phyloP scores from a whole-genome alignment of 2,888 invertebrate species.

The Coelogynopora nodosa region DNA sequence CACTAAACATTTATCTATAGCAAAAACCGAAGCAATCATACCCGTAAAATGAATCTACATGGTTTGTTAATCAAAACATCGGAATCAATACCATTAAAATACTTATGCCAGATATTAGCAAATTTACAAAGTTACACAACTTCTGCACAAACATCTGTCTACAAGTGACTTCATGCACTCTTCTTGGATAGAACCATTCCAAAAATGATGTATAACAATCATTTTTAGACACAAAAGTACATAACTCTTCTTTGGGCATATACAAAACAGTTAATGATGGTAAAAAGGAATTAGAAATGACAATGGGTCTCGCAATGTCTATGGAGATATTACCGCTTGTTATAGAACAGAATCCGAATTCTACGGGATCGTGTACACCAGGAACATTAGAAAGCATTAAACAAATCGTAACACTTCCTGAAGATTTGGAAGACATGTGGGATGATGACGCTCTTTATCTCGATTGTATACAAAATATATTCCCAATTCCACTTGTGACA shows the following conservation, averaged over 20 bases:
- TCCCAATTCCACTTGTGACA: conserved; percentile 7
- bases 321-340: neutral
- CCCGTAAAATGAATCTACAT: conserved; percentile 6
- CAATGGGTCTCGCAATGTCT: conserved; percentile 14
- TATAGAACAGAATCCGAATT: conserved; percentile 21
- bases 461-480: neutral
- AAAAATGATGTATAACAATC: conserved; percentile 1
- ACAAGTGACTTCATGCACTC: neutral
- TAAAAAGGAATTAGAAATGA: conserved; percentile 15
- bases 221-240: neutral
- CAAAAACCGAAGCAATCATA: conserved; percentile 7
- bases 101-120: conserved; percentile 12
- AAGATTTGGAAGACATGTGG: conserved; percentile 25
- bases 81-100: conserved; percentile 1
- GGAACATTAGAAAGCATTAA: conserved; percentile 10
- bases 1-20: conserved; percentile 21
- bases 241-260: conserved; percentile 26
- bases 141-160: neutral
- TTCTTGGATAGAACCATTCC: conserved; percentile 28
- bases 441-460: conserved; percentile 14
- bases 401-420: conserved; percentile 2
- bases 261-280: conserved; percentile 2
- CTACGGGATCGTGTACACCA: neutral
- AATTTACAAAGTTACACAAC: neutral
- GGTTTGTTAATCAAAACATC: conserved; percentile 6